These are phyloP conservation scores for Melanerpes formicivorus DNA, from an alignment of 2,113 vertebrate genomes.

Conservation along the genomic window DNA sequence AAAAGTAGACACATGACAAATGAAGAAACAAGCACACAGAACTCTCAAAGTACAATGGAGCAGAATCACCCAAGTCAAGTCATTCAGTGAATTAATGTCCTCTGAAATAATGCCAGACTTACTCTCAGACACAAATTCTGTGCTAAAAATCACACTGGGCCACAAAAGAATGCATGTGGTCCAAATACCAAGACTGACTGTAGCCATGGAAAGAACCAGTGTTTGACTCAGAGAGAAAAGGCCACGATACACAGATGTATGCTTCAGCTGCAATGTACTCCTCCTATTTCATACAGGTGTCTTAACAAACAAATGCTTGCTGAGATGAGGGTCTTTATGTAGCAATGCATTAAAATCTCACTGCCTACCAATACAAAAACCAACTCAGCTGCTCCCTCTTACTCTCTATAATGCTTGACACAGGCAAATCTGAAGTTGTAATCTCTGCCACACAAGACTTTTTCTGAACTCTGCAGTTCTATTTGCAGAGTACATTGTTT, in stretches of 20 bases:
- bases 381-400: not conserved
- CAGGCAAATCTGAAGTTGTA: not conserved
- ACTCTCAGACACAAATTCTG: not conserved
- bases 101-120: not conserved
- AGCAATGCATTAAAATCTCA: not conserved
- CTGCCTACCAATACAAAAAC: not conserved
- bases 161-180: not conserved
- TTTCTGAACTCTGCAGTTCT: conserved; percentile 38
- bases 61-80: not conserved
- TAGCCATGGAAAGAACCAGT: not conserved
- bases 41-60: not conserved
- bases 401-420: not conserved
- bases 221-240: not conserved
- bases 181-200: not conserved
- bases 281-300: not conserved
- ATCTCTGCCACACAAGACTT: not conserved
- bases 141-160: not conserved
- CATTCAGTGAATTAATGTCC: not conserved
- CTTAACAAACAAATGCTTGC: not conserved
- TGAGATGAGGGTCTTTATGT: not conserved
- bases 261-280: not conserved
- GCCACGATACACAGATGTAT: not conserved
- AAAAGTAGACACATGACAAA: not conserved
- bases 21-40: not conserved
- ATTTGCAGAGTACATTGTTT: conserved; percentile 16